Conservation (phyloP, 2,113 vertebrate species). For the Corythoichthys intestinalis region DNA sequence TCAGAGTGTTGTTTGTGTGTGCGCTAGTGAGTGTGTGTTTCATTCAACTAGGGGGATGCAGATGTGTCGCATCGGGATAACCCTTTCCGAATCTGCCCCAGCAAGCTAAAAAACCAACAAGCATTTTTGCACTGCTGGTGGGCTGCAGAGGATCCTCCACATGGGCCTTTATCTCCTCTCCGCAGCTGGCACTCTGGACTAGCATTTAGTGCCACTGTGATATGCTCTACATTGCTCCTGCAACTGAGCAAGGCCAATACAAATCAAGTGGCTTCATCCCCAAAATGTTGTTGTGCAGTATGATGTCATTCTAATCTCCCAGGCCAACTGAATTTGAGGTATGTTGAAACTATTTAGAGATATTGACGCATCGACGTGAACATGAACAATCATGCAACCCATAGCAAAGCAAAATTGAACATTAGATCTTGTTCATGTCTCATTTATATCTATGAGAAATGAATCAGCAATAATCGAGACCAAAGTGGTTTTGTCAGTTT, state of each 20-base stretch:
- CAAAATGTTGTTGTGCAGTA: constrained; percentile 6
- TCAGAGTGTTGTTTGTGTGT: constrained; percentile 1
- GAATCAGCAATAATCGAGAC: too few relatives aligned
- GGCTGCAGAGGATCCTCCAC: constrained; percentile 26
- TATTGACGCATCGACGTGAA: not conserved
- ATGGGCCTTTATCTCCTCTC: constrained; percentile 50
- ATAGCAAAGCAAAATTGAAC: too few relatives aligned
- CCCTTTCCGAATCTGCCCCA: constrained; percentile 17
- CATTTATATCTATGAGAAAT: too few relatives aligned
- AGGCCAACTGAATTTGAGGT: not conserved
- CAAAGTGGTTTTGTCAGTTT: too few relatives aligned
- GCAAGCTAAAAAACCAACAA: constrained; percentile 31
- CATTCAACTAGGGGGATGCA: constrained; percentile 17
- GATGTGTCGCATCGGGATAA: constrained; percentile 3
- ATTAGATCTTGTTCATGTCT: too few relatives aligned
- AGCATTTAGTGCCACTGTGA: constrained; percentile 52
- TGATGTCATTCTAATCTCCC: constrained; percentile 25
- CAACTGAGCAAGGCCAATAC: constrained; percentile 20
- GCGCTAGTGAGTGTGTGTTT: not conserved
- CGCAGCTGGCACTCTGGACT: constrained; percentile 46
- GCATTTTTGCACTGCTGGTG: constrained; percentile 10
- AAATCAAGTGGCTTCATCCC: constrained; percentile 40
- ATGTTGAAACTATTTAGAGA: not conserved
- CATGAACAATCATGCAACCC: too few relatives aligned
- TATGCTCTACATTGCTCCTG: constrained; percentile 53